Conservation (phyloP, 2,888 invertebrate species). For the Didymodactylos carnosus region DNA sequence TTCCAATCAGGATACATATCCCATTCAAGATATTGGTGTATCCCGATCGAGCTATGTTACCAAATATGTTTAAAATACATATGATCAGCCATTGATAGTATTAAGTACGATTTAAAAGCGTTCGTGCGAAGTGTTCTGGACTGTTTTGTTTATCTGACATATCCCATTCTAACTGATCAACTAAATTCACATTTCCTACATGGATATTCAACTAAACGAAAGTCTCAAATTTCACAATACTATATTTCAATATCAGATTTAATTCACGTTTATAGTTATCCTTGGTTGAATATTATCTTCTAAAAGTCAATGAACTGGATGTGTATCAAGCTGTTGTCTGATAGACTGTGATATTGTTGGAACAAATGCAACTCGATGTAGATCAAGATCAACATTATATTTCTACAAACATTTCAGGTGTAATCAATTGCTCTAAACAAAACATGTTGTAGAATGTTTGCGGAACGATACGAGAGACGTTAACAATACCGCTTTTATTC, state of each 20-base stretch:
- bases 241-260: not conserved
- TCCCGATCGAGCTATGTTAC: too few relatives aligned
- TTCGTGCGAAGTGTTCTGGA: slow-evolving; percentile 88
- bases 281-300: slow-evolving; percentile 50
- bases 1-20: too few relatives aligned
- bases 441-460: too few relatives aligned
- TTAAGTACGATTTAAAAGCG: too few relatives aligned
- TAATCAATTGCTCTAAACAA: slow-evolving; percentile 65
- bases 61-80: too few relatives aligned
- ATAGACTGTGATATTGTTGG: slow-evolving; percentile 86
- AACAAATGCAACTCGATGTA: slow-evolving; percentile 86
- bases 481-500: slow-evolving; percentile 57
- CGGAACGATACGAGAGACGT: not conserved
- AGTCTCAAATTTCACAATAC: not conserved
- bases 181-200: slow-evolving; percentile 90
- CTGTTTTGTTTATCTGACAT: slow-evolving; percentile 92
- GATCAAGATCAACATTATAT: slow-evolving; percentile 81
- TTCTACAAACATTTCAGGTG: slow-evolving; percentile 95
- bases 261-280: slow-evolving; percentile 1
- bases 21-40: too few relatives aligned
- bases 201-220: slow-evolving; percentile 62
- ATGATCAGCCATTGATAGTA: too few relatives aligned
- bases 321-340: slow-evolving; percentile 79
- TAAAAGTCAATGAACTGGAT: slow-evolving; percentile 57
- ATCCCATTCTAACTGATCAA: slow-evolving; percentile 99